These are phyloP conservation scores for Acleris sparsana DNA, from an alignment of 2,888 invertebrate genomes.

Conservation along the genomic window DNA sequence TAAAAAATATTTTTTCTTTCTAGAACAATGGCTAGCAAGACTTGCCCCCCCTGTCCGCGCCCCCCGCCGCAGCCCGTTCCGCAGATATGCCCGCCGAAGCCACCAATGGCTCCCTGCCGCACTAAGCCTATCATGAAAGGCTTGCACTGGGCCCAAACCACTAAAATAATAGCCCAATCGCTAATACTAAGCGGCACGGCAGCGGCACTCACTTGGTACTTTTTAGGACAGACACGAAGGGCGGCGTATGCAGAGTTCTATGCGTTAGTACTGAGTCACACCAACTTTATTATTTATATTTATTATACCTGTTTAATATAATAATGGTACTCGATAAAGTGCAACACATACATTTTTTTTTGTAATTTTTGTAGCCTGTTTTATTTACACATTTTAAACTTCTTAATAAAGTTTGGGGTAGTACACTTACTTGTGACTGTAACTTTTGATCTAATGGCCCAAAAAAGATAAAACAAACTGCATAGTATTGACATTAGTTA, in stretches of 20 bases:
- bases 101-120: conserved; percentile 56
- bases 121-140: conserved; percentile 87
- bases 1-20: neutral
- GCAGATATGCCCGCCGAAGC: conserved; percentile 57
- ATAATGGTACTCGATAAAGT: too few relatives aligned
- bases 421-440: too few relatives aligned
- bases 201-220: conserved; percentile 76
- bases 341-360: too few relatives aligned
- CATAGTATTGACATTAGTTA: too few relatives aligned
- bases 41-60: conserved; percentile 52
- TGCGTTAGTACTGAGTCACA: conserved; percentile 81
- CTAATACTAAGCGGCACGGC: conserved; percentile 58
- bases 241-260: conserved; percentile 88
- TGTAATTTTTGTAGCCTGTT: too few relatives aligned
- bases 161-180: conserved; percentile 80
- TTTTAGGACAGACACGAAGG: conserved; percentile 63
- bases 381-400: too few relatives aligned
- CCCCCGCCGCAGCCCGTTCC: conserved; percentile 58
- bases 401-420: too few relatives aligned
- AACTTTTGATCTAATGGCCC: too few relatives aligned
- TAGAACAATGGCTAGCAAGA: conserved; percentile 43
- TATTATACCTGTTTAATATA: too few relatives aligned
- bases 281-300: too few relatives aligned
- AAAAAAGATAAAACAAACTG: too few relatives aligned
- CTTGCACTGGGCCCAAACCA: conserved; percentile 86